Base-by-base conservation (phyloP, 2,113 vertebrate genomes). In the Phyllopteryx taeniolatus region DNA sequence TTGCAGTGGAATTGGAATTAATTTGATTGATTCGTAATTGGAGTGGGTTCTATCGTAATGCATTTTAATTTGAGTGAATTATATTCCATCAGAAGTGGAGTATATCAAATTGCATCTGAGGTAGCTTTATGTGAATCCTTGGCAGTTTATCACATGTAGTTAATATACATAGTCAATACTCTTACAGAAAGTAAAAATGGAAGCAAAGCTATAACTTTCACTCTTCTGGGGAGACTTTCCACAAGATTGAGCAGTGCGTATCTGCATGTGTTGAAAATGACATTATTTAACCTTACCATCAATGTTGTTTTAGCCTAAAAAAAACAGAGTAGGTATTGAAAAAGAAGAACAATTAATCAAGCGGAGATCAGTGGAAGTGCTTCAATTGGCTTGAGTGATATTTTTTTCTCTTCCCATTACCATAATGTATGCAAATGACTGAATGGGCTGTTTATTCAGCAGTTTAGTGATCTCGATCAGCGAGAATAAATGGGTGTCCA, bases 371-470 rank as follows among this genome's bases (percentile, higher is more conserved):
- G 74, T 66, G 53, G 81, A 84, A 74, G 67, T 81, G 80, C 76
- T 87, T 81, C 74, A 77, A 87, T 90, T 83, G 82, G 71, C 68
- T 85, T 89, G 88, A 88, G 86, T 86, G 83, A 86, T 90, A 83
- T 78, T 86, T 91, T 85, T 90, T 88, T 89, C 83, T 85, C 69
- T 47, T 79, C 79, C 85, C 86, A 89, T 91, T 92, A 89, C 80
- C 83, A 71, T 90, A 92, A 92, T 92, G 70, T 91, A 93, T 93
- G 91, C 88, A 92, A 91, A 93, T 92, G 85, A 90, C 83, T 85
- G 85, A 87, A 87, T 83, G 81, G 85, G 83, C 83, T 91, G 90
- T 93, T 92, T 90, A 88, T 91, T 92, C 91, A 92, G 89, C 88
- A 91, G 88, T 91, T 92, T 91, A 90, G 88, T 85, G 86, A 91